Base-by-base conservation (phyloP, 92 coral and sea anemone species). In the Parazoanthus atlanticus region DNA sequence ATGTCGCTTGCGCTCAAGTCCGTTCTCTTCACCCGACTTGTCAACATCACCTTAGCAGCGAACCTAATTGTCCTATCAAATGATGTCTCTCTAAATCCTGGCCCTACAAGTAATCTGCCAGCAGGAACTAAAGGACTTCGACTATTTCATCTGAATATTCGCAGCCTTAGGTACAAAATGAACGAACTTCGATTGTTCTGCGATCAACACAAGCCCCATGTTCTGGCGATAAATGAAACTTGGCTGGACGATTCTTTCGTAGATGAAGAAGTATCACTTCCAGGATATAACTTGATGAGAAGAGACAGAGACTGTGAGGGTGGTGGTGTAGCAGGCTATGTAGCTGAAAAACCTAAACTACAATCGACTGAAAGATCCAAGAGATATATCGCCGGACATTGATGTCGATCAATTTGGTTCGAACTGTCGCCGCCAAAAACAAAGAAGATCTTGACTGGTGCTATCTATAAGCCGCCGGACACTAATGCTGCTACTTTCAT, bases 161-260 rank as follows among this genome's bases (percentile, higher is more conserved):
- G 87, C 54, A n/a, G n/a, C n/a, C n/a, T n/a, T n/a, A n/a, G n/a
- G n/a, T n/a, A n/a, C n/a, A n/a, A n/a, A n/a, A n/a, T n/a, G n/a
- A n/a, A n/a, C n/a, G n/a, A n/a, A n/a, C n/a, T n/a, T n/a, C n/a
- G n/a, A n/a, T n/a, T n/a, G n/a, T n/a, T n/a, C n/a, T n/a, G n/a
- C n/a, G n/a, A n/a, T n/a, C n/a, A n/a, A n/a, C n/a, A n/a, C n/a
- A 83, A 38, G 43, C 43, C 43, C 21, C 87, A 84, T 38, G 38
- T 84, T 31, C n/a, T 84, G 28, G 23, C 87, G 8, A 41, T 84
- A 33, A 84, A 36, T 31, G 86, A 82, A 29, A 92, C 90, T 8
- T 93, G 93, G 95, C 87, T 93, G 16, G 93, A 93, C 49, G 92
- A 93, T 34, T 88, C 91, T 6, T 88, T 90, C 70, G n/a, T 70